A percentile compares a stretch with the other conserved stretches of the same genome.
These are phyloP conservation scores for Mycteria americana DNA, from an alignment of 2,797 vertebrate genomes.

Conservation along the genomic window DNA sequence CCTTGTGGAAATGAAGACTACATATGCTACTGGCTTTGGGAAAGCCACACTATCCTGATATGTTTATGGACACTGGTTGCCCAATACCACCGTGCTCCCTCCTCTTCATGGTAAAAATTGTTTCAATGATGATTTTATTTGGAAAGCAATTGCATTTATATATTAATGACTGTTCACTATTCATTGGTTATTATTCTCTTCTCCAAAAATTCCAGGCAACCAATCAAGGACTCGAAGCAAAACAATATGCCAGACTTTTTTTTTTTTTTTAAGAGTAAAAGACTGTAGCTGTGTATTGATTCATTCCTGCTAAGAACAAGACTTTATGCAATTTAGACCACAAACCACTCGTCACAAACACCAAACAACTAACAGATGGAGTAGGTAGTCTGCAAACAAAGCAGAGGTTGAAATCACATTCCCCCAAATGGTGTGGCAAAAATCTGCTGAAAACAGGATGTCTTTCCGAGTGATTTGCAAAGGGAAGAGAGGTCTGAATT, in stretches of 20 bases:
- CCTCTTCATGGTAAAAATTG: not conserved
- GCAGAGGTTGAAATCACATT: conserved; percentile 10
- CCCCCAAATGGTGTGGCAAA: not conserved
- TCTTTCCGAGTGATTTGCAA: not conserved
- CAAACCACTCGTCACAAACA: conserved; percentile 37
- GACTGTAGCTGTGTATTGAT: not conserved
- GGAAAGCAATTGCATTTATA: not conserved
- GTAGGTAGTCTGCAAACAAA: conserved; percentile 16
- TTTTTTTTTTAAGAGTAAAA: not conserved
- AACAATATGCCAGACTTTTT: not conserved
- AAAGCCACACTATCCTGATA: not conserved
- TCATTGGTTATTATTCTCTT: not conserved
- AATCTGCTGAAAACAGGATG: conserved; percentile 29
- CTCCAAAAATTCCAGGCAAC: not conserved
- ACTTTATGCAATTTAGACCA: conserved; percentile 15
- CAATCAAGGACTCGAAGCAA: not conserved
- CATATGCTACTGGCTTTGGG: not conserved
- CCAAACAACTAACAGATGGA: conserved; percentile 49
- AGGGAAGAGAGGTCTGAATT: conserved; percentile 5
- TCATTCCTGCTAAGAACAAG: not conserved
- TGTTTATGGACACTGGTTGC: not conserved
- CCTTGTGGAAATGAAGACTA: not conserved
- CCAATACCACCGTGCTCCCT: not conserved
- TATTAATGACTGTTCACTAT: not conserved
- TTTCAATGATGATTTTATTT: not conserved